These are phyloP conservation scores for Poecilia latipinna DNA, from an alignment of 2,113 vertebrate species.

Conservation along the genomic window DNA sequence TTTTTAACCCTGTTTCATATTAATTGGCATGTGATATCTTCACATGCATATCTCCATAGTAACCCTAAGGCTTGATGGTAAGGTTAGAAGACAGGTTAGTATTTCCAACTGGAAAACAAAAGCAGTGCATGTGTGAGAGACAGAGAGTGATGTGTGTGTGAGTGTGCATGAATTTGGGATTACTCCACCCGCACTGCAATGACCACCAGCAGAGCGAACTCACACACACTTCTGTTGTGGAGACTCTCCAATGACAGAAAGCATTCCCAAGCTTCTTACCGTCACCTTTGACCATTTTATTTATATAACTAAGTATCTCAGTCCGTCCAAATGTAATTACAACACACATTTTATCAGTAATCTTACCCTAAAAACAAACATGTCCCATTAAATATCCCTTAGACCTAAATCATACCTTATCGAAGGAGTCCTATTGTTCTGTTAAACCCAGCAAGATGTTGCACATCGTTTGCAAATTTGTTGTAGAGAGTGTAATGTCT, in stretches of 20 bases:
- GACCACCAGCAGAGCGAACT: slow-evolving; percentile 46
- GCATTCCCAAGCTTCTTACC: not conserved
- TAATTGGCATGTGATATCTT: slow-evolving; percentile 8
- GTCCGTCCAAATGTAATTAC: not conserved
- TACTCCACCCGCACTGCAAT: slow-evolving; percentile 48
- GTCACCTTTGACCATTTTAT: not conserved
- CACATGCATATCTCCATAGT: slow-evolving; percentile 33
- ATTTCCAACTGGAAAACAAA: slow-evolving; percentile 53
- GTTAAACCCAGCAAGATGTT: not conserved
- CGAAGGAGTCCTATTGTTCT: not conserved
- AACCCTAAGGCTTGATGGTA: slow-evolving; percentile 25
- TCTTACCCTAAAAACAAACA: not conserved
- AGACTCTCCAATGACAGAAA: not conserved
- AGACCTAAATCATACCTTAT: not conserved
- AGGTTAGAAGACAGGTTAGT: slow-evolving; percentile 13
- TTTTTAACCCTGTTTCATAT: slow-evolving; percentile 26
- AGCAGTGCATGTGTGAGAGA: slow-evolving; percentile 17
- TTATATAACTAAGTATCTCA: not conserved
- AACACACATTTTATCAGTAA: not conserved
- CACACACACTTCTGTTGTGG: not conserved
- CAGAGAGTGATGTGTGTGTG: slow-evolving; percentile 7
- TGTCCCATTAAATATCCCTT: not conserved
- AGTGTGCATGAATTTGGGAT: slow-evolving; percentile 38
- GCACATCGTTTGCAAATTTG: no score
- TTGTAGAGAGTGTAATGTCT: no score